A percentile compares a stretch with the other conserved stretches of the same genome.
Conservation (phyloP, 2,888 invertebrate genomes). For the Lithophane leautieri region DNA sequence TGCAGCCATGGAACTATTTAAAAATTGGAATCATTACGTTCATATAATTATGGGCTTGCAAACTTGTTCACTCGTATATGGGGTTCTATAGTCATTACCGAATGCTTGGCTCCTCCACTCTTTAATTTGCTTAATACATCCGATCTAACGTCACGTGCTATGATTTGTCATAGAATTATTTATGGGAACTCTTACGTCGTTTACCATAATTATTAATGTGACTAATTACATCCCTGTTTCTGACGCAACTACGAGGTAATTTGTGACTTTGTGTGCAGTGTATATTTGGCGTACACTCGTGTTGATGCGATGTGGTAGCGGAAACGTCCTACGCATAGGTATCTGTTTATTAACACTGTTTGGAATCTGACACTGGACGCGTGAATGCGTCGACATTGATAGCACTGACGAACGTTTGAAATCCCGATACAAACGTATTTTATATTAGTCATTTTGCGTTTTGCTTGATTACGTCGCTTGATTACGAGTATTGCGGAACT, state of each 20-base stretch:
- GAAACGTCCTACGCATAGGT: conserved; percentile 78
- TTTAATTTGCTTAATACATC: conserved; percentile 5
- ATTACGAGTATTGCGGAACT: conserved; percentile 61
- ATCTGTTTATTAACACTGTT: conserved; percentile 72
- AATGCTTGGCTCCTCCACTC: conserved; percentile 30
- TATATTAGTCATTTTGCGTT: conserved; percentile 59
- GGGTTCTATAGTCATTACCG: conserved; percentile 29
- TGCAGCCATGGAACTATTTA: conserved; percentile 45
- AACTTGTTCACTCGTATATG: conserved; percentile 33
- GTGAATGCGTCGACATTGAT: conserved; percentile 66
- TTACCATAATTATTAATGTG: conserved; percentile 56
- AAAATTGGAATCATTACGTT: conserved; percentile 49
- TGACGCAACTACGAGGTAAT: conserved; percentile 51
- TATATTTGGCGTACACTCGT: conserved; percentile 70
- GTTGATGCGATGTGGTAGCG: conserved; percentile 70
- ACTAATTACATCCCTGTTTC: conserved; percentile 59
- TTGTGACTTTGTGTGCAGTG: conserved; percentile 65
- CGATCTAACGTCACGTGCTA: conserved; percentile 22
- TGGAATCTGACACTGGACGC: conserved; percentile 73
- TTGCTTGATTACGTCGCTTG: conserved; percentile 54
- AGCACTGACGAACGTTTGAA: conserved; percentile 60
- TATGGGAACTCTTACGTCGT: conserved; percentile 34
- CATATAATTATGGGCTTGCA: conserved; percentile 30
- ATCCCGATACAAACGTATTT: conserved; percentile 58
- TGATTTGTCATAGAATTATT: conserved; percentile 44